These are phyloP conservation scores for Volucella zonaria DNA, from an alignment of 2,888 invertebrate genomes.

Conservation along the genomic window DNA sequence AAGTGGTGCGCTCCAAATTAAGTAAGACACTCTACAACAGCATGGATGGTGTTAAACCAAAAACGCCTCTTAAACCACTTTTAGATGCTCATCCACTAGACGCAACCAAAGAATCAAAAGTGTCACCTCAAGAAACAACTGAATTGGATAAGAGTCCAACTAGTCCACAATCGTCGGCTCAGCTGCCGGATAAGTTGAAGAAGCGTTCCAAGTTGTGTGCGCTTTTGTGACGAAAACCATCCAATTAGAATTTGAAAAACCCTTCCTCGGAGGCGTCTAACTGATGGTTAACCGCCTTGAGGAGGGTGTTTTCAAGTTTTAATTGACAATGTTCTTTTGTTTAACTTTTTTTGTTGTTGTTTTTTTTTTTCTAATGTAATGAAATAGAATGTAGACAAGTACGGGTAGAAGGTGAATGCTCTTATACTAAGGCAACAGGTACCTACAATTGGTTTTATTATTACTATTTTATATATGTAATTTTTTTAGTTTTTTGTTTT, in stretches of 20 bases:
- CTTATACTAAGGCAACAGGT: not conserved
- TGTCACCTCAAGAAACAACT: slow-evolving; percentile 53
- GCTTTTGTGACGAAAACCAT: slow-evolving; percentile 83
- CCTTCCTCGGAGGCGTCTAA: slow-evolving; percentile 73
- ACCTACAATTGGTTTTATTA: too few species aligned
- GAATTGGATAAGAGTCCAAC: slow-evolving; percentile 81
- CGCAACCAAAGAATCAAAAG: slow-evolving; percentile 48
- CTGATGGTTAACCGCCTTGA: slow-evolving; percentile 71
- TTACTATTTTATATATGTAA: not conserved
- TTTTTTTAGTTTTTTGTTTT: slow-evolving; percentile 2
- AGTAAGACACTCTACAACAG: slow-evolving; percentile 84
- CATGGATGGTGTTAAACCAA: slow-evolving; percentile 81
- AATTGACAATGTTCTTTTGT: slow-evolving; percentile 76
- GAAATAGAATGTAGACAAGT: slow-evolving; percentile 16
- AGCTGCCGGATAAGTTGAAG: slow-evolving; percentile 79
- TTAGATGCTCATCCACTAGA: slow-evolving; percentile 80
- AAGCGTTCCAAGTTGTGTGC: slow-evolving; percentile 83
- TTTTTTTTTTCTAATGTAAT: not conserved
- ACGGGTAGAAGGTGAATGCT: slow-evolving; percentile 11
- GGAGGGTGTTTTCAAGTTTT: slow-evolving; percentile 79
- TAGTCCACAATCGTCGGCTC: slow-evolving; percentile 78
- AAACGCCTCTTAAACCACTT: slow-evolving; percentile 79
- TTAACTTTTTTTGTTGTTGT: too few species aligned
- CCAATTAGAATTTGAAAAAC: slow-evolving; percentile 81
- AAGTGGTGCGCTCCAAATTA: slow-evolving; percentile 84